Conservation (phyloP, 2,888 invertebrate genomes). For the Pimpla rufipes region DNA sequence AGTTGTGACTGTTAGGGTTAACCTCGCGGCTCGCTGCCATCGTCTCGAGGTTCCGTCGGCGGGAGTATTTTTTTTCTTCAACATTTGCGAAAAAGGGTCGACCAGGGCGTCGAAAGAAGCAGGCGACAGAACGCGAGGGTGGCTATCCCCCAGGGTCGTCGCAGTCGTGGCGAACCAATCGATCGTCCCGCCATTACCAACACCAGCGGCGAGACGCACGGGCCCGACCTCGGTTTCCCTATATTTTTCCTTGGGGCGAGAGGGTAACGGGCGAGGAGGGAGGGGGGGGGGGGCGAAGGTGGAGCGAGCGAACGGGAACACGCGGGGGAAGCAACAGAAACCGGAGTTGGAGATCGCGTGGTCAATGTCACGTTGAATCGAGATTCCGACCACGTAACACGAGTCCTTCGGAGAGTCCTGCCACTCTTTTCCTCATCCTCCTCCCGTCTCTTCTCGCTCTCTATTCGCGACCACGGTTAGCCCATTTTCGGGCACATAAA, state of each 20-base stretch:
- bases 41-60: neutral
- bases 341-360: conserved; percentile 3
- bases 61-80: neutral
- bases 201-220: neutral
- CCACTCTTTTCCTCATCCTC: conserved; percentile 11
- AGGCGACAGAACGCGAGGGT: conserved; percentile 40
- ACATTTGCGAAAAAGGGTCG: conserved; percentile 5
- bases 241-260: conserved; percentile 26
- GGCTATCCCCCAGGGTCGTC: conserved; percentile 27
- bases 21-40: neutral
- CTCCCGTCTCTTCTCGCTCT: neutral
- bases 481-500: neutral
- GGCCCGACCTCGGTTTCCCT: conserved; percentile 26
- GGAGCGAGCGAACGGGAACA: conserved; percentile 23
- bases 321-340: conserved; percentile 27
- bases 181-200: conserved; percentile 35
- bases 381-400: conserved; percentile 55
- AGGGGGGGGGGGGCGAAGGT: too few species aligned
- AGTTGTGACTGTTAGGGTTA: too few species aligned
- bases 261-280: neutral
- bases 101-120: conserved; percentile 24
- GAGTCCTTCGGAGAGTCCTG: conserved; percentile 13
- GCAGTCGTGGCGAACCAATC: conserved; percentile 43
- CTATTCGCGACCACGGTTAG: neutral
- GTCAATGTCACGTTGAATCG: conserved; percentile 55